Evolutionary conservation across 1,140 invertebrate species (phyloP).

Genomic region (Gerris buenoi): DNA sequence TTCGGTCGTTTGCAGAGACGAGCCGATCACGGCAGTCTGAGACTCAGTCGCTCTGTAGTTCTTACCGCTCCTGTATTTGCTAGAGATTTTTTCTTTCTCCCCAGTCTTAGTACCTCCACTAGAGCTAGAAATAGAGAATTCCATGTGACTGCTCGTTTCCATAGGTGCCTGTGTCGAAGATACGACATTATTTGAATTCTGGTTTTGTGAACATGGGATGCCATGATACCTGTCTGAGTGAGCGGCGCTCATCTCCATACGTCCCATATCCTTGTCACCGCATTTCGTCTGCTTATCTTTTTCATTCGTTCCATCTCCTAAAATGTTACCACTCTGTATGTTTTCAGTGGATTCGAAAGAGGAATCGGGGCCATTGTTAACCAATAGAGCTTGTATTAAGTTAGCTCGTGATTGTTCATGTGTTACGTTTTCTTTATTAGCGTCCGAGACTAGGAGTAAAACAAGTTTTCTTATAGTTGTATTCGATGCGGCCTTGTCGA

Average conservation of each 20-base stretch:
- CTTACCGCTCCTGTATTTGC: conserved; percentile 10
- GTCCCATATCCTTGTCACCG: not conserved
- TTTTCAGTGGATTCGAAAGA: conserved; percentile 17
- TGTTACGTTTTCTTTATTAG: conserved; percentile 38
- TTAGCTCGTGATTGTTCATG: conserved; percentile 43
- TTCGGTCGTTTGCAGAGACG: conserved; percentile 21
- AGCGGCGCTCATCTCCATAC: not conserved
- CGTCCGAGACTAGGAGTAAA: conserved; percentile 49
- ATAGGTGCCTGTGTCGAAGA: not conserved
- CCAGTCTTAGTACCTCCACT: not conserved
- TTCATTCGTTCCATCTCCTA: conserved; percentile 4
- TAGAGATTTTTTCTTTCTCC: not conserved
- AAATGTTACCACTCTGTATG: conserved; percentile 15
- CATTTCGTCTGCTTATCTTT: not conserved
- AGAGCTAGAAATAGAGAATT: not conserved
- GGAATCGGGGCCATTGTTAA: conserved; percentile 18
- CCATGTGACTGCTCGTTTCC: not conserved
- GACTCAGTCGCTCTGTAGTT: conserved; percentile 19
- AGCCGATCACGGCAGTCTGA: not conserved
- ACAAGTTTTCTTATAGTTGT: conserved; percentile 55
- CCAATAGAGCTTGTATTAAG: conserved; percentile 47
- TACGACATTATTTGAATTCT: not conserved
- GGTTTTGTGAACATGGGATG: not conserved
- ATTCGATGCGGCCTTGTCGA: conserved; percentile 62
- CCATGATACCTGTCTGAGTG: not conserved